Conservation (phyloP, 2,113 vertebrate species). For the Calyptommatus sinebrachiatus region DNA sequence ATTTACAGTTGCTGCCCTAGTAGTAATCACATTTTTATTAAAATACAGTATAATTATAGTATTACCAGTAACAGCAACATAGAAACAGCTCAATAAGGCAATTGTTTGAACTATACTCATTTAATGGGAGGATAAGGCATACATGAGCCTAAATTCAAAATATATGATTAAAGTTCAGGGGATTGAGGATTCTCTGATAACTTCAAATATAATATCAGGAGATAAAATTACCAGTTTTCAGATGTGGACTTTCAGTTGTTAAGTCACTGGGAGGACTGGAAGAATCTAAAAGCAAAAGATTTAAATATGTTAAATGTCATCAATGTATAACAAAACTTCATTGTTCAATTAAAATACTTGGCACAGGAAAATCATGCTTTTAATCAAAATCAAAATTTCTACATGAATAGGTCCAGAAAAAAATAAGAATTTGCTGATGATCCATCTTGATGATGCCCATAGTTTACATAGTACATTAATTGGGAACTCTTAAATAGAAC, state of each 20-base stretch:
- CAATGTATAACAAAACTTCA: conserved; percentile 23
- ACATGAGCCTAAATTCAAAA: not conserved
- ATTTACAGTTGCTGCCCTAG: not conserved
- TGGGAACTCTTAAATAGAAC: conserved; percentile 25
- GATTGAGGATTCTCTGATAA: not conserved
- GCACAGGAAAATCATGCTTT: conserved; percentile 29
- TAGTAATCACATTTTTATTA: not conserved
- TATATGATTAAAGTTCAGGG: not conserved
- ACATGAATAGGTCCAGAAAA: conserved; percentile 4
- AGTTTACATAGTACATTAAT: not conserved
- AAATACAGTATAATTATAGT: not conserved
- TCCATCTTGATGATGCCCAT: not conserved
- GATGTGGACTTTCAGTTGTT: conserved; percentile 58
- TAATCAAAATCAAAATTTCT: not conserved
- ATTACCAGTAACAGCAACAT: not conserved
- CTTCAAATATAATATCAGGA: not conserved
- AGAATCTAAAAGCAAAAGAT: conserved; percentile 61
- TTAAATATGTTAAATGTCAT: conserved; percentile 28
- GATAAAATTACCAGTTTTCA: conserved; percentile 52
- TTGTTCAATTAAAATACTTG: conserved; percentile 5
- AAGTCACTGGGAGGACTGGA: conserved; percentile 44
- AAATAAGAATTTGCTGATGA: not conserved
- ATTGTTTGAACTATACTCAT: not conserved
- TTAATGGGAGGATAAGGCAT: too few species aligned
- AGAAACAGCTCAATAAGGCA: not conserved